phyloP scores from a whole-genome alignment of 2,797 vertebrate species.

The Girardinus metallicus region DNA sequence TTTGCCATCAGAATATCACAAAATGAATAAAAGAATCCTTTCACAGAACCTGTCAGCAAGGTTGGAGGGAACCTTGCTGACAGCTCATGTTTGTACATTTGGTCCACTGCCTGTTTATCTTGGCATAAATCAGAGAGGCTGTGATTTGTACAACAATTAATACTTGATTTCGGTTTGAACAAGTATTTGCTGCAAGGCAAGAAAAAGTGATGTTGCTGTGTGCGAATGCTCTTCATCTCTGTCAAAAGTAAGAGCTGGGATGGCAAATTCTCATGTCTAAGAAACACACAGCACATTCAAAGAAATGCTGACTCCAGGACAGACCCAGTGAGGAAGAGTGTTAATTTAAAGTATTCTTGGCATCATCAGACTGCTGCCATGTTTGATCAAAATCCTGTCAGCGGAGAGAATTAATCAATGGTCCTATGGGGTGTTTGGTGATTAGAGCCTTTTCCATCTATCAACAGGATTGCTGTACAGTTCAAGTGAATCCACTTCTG shows the following conservation, averaged over 20 bases:
- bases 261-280: neutral
- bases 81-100: neutral
- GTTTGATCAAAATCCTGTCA: slow-evolving; percentile 47
- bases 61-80: neutral
- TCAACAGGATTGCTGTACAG: slow-evolving; percentile 29
- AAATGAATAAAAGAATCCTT: neutral
- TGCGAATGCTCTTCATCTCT: neutral
- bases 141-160: neutral
- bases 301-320: slow-evolving; percentile 3
- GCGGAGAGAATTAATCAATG: slow-evolving; percentile 55
- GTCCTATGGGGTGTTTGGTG: slow-evolving; percentile 33
- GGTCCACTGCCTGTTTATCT: neutral
- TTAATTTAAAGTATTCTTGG: slow-evolving; percentile 53
- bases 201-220: neutral
- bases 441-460: slow-evolving; percentile 51
- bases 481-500: slow-evolving; percentile 6
- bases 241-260: neutral
- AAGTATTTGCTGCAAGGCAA: neutral
- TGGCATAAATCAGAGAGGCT: neutral
- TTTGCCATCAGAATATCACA: neutral
- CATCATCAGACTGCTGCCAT: slow-evolving; percentile 31
- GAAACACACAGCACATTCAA: slow-evolving; percentile 15
- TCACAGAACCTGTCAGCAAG: neutral
- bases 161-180: neutral
- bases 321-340: slow-evolving; percentile 11